phyloP scores from a whole-genome alignment of 92 coral and sea anemone species.

The Epizoanthus stellaris region DNA sequence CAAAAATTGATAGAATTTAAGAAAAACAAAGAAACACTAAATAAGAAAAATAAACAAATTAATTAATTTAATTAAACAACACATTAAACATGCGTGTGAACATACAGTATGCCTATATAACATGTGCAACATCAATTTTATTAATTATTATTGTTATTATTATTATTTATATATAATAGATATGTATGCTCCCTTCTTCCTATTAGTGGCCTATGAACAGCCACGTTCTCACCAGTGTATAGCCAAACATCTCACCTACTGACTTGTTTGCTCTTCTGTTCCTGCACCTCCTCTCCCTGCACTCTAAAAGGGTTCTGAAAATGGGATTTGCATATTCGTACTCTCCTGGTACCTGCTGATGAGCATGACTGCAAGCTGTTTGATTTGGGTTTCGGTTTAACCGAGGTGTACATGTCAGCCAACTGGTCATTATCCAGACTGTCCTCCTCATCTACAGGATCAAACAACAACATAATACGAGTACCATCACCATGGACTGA shows the following conservation, averaged over 20 bases:
- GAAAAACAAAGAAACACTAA: too few relatives aligned
- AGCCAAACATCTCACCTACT: constrained; percentile 6
- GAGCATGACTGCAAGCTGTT: background rate
- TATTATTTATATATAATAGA: too few relatives aligned
- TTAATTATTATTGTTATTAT: too few relatives aligned
- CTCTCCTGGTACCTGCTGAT: constrained; percentile 2
- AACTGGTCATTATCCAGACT: constrained; percentile 69
- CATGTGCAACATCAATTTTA: too few relatives aligned
- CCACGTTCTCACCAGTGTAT: too few relatives aligned
- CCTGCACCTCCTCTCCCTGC: background rate
- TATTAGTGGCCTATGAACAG: too few relatives aligned
- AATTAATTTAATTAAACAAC: too few relatives aligned
- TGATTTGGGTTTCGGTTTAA: constrained; percentile 42
- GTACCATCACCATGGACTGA: background rate
- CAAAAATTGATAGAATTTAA: too few relatives aligned
- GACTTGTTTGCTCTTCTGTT: background rate
- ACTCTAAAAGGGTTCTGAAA: constrained; percentile 73
- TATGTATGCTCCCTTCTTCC: too few relatives aligned
- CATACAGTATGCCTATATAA: too few relatives aligned
- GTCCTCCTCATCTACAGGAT: constrained; percentile 50
- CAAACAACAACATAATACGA: background rate
- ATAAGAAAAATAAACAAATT: too few relatives aligned
- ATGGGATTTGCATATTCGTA: constrained; percentile 43
- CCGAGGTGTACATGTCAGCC: constrained; percentile 69
- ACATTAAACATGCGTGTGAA: too few relatives aligned